phyloP scores from a whole-genome alignment of 2,797 vertebrate genomes.

The Serranus cabrilla region DNA sequence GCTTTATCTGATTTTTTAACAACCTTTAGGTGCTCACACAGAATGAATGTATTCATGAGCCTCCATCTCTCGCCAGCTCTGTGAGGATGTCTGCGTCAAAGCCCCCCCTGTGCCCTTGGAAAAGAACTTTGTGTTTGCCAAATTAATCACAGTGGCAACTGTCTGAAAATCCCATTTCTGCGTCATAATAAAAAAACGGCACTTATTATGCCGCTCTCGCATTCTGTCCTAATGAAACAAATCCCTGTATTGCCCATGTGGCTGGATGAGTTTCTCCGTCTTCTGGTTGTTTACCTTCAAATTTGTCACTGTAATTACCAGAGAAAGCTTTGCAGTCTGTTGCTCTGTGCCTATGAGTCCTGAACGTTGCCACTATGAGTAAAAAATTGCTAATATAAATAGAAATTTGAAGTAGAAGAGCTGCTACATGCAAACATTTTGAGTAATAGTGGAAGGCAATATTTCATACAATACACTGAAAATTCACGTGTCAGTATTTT shows the following conservation, averaged over 20 bases:
- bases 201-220: conserved; percentile 27
- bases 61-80: conserved; percentile 12
- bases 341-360: background rate
- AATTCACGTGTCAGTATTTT: no score
- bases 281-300: conserved; percentile 33
- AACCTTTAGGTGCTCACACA: conserved; percentile 54
- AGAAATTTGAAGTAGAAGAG: no score
- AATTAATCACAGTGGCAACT: conserved; percentile 47
- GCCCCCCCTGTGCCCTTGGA: conserved; percentile 49
- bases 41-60: conserved; percentile 74
- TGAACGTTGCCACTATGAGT: background rate
- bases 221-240: conserved; percentile 38
- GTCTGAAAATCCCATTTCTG: conserved; percentile 44
- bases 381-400: background rate
- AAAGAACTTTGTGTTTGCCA: conserved; percentile 45
- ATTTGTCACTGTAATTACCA: conserved; percentile 13
- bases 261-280: conserved; percentile 11
- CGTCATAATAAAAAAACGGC: conserved; percentile 37
- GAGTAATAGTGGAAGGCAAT: no score
- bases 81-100: conserved; percentile 40
- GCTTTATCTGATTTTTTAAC: conserved; percentile 42
- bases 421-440: no score
- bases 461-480: no score
- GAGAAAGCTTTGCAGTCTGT: conserved; percentile 5
- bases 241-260: conserved; percentile 16